Base-by-base conservation (phyloP, 64 coral and sea anemone species). In the Montipora sp. region DNA sequence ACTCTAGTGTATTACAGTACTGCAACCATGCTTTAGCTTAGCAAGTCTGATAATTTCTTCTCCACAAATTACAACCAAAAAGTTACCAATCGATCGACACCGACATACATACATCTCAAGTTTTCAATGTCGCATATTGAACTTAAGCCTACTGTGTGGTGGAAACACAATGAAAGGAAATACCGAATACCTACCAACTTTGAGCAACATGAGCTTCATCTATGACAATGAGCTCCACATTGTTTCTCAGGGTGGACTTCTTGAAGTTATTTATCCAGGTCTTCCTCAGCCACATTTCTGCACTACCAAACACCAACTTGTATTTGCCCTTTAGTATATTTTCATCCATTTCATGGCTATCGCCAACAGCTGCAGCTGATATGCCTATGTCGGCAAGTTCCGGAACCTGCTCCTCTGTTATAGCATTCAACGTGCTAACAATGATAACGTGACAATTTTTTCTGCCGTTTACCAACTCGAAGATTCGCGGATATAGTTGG, bases 381-480 rank as follows among this genome's bases (percentile, higher is more conserved):
- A 69, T 69, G 66, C 66, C 66, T 69, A 69, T 69, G 66, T 69
- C 66, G 66, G 66, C 66, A 69, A 69, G 66, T 69, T 69, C 66
- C 66, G 3, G 66, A 69, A 69, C 66, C 66, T 69, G 9, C 66
- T 69, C 66, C 16, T 69, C 66, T 69, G 66, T 69, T 69, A 69
- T 69, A 69, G 66, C 66, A 69, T 69, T 69, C 66, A 69, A 69
- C 66, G 66, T 0, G 3, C 66, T 69, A 69, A 69, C 66, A 69
- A 69, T 69, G 66, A 69, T 69, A 69, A 69, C 66, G 66, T 69
- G n/a, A 69, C 66, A 69, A 69, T 69, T 69, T 69, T 69, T 69
- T 20, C 66, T 69, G 66, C 66, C 5, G 66, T 69, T 69, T 5
- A 69, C 66, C 66, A 69, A 6, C 66, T 69, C 66, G 66, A 69